phyloP scores from a whole-genome alignment of 2,797 vertebrate genomes.

The Hippoglossus hippoglossus region DNA sequence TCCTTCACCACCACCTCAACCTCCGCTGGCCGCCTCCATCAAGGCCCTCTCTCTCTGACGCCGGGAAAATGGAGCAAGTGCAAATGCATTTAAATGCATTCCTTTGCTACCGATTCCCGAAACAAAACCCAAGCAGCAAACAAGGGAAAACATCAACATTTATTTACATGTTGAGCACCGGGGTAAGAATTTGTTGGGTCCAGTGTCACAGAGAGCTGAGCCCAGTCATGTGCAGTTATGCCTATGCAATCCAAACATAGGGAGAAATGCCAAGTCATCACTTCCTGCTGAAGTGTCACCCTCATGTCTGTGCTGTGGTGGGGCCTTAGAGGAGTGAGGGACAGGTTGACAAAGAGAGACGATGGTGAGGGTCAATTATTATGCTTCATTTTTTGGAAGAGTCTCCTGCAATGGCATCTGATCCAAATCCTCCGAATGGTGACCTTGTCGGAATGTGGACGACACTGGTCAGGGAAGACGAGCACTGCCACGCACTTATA shows the following conservation, averaged over 20 bases:
- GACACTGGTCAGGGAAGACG: constrained; percentile 37
- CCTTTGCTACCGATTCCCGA: not conserved
- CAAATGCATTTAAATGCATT: not conserved
- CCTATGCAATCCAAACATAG: constrained; percentile 62
- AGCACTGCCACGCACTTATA: constrained; percentile 24
- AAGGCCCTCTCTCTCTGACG: constrained; percentile 14
- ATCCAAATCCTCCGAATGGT: constrained; percentile 23
- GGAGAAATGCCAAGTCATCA: constrained; percentile 69
- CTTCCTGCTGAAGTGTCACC: constrained; percentile 61
- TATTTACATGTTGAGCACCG: not conserved
- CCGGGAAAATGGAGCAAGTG: not conserved
- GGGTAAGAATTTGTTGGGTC: constrained; percentile 32
- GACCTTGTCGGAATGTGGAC: constrained; percentile 62
- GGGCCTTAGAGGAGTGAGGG: constrained; percentile 15
- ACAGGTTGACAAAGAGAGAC: constrained; percentile 30
- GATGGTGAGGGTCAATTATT: constrained; percentile 5
- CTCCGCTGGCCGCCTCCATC: constrained; percentile 17
- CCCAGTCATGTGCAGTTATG: constrained; percentile 60
- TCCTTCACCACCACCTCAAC: constrained; percentile 46
- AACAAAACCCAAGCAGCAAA: not conserved
- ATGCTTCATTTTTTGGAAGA: not conserved
- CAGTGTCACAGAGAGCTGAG: constrained; percentile 52
- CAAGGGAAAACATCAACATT: not conserved
- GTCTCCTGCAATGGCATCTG: not conserved
- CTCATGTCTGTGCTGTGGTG: constrained; percentile 19